These are phyloP conservation scores for Formica exsecta DNA, from an alignment of 1,140 invertebrate species.

Conservation along the genomic window DNA sequence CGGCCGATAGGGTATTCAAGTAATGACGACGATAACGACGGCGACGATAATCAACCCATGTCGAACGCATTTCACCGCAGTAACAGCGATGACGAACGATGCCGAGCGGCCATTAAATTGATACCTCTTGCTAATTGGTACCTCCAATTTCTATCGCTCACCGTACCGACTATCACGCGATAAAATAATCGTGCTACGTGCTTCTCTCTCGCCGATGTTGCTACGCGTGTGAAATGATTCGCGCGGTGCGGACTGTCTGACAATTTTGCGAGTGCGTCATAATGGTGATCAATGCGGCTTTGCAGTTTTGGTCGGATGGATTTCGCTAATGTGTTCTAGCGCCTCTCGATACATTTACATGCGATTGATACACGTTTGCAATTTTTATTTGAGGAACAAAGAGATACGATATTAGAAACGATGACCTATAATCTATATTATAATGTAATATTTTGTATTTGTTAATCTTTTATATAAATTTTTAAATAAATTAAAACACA, in stretches of 20 bases:
- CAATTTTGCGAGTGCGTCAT: conserved; percentile 50
- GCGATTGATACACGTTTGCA: conserved; percentile 1
- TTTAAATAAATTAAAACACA: background rate
- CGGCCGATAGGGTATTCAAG: conserved; percentile 72
- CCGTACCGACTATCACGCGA: conserved; percentile 36
- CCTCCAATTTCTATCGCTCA: conserved; percentile 68
- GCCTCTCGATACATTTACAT: conserved; percentile 16
- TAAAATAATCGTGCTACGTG: conserved; percentile 59
- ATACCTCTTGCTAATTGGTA: conserved; percentile 75
- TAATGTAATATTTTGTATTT: background rate
- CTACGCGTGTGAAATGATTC: conserved; percentile 54
- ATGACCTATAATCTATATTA: background rate
- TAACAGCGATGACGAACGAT: conserved; percentile 72
- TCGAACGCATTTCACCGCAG: conserved; percentile 62
- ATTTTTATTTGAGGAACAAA: background rate
- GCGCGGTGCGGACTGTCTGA: background rate
- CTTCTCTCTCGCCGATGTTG: background rate
- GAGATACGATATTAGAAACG: background rate
- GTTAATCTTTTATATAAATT: background rate
- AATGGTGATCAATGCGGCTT: conserved; percentile 47
- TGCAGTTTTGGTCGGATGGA: conserved; percentile 42
- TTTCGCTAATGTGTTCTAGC: conserved; percentile 47
- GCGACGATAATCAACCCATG: conserved; percentile 71
- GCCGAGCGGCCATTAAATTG: conserved; percentile 69
- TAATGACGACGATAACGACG: conserved; percentile 75